These are phyloP conservation scores for Semotilus atromaculatus DNA, from an alignment of 2,797 vertebrate species.

Conservation along the genomic window DNA sequence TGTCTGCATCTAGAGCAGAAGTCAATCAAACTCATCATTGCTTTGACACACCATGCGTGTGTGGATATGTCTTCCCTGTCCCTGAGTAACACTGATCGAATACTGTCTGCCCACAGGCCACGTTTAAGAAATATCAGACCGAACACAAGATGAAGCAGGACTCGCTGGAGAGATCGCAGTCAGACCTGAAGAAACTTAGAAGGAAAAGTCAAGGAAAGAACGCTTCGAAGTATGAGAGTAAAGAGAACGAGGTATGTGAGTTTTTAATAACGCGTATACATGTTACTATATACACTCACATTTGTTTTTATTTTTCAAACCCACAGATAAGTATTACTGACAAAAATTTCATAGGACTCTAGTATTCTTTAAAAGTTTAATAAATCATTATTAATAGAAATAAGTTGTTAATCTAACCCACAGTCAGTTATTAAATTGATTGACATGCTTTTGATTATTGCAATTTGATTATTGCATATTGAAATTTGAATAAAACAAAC, in stretches of 20 bases:
- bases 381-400: too few species aligned
- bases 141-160: constrained; percentile 93
- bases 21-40: background rate
- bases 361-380: too few species aligned
- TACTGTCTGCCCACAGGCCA: constrained; percentile 80
- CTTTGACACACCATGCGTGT: background rate
- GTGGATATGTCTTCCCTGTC: background rate
- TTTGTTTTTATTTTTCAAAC: background rate
- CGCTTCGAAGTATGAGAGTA: constrained; percentile 89
- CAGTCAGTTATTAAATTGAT: background rate
- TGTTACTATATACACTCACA: background rate
- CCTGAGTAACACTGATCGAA: constrained; percentile 10
- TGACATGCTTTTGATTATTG: background rate
- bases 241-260: constrained; percentile 90
- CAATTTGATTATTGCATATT: too few species aligned
- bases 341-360: background rate
- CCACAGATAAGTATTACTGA: background rate
- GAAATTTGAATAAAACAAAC: background rate
- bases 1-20: background rate
- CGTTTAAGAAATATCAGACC: constrained; percentile 91
- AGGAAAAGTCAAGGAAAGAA: constrained; percentile 97
- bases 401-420: background rate
- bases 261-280: background rate
- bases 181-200: constrained; percentile 93
- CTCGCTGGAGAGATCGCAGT: constrained; percentile 92